Conservation (phyloP, 2,113 vertebrate species). For the Saguinus imperator region DNA sequence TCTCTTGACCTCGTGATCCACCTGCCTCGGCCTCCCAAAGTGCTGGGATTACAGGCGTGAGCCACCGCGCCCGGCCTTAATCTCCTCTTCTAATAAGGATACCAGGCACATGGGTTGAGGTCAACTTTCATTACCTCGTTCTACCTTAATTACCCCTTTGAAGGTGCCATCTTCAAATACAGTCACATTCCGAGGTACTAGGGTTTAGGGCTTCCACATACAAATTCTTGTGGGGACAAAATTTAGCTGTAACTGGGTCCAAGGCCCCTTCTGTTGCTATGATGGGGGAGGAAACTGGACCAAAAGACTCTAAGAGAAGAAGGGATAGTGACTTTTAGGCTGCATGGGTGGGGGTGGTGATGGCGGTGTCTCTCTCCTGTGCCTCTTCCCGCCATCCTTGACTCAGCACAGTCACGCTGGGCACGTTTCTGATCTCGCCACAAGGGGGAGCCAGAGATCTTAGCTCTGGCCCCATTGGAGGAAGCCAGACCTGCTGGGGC, state of each 20-base stretch:
- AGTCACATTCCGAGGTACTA: too few species aligned
- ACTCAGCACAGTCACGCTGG: accelerated
- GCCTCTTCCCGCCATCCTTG: accelerated
- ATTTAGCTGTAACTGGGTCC: not conserved
- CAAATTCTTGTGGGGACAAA: not conserved
- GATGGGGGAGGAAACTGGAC: not conserved
- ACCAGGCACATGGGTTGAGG: not conserved
- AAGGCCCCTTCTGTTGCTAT: not conserved
- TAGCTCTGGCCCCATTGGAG: accelerated
- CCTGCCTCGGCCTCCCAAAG: too few species aligned
- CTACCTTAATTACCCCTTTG: not conserved
- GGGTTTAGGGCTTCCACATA: not conserved
- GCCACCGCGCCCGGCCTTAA: too few species aligned
- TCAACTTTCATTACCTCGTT: not conserved
- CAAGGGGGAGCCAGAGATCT: not conserved
- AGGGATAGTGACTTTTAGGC: not conserved
- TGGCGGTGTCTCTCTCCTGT: accelerated
- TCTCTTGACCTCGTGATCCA: too few species aligned
- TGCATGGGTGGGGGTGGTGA: too few species aligned
- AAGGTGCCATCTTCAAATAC: not conserved
- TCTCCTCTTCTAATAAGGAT: not conserved
- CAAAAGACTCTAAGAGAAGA: not conserved
- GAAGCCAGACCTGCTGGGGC: not conserved
- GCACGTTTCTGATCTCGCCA: not conserved
- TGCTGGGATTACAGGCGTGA: too few species aligned